phyloP scores from a whole-genome alignment of 2,888 invertebrate genomes.

The Oscheius onirici region DNA sequence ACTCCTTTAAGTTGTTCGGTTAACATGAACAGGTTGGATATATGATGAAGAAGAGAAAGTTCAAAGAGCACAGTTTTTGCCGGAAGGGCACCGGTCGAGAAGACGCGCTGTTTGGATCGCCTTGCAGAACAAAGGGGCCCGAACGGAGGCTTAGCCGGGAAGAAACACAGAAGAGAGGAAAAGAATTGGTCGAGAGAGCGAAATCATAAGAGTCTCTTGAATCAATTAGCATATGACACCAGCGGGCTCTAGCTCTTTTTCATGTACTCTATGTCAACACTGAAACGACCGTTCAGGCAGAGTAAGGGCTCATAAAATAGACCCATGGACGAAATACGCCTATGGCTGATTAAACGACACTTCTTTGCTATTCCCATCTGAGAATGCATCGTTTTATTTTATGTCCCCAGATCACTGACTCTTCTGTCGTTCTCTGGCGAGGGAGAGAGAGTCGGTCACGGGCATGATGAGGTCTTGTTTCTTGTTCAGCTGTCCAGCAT shows the following conservation, averaged over 20 bases:
- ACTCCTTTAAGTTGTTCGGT: not conserved
- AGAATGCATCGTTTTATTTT: no score
- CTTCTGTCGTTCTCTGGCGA: not conserved
- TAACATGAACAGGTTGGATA: not conserved
- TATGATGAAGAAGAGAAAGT: not conserved
- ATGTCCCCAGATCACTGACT: no score
- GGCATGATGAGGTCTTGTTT: not conserved
- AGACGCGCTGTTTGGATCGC: constrained; percentile 18
- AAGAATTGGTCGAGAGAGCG: no score
- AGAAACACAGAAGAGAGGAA: constrained; percentile 9
- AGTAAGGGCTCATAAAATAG: no score
- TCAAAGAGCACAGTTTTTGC: constrained; percentile 3
- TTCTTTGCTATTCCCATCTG: no score
- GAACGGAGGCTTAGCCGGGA: constrained; percentile 20
- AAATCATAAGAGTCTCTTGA: no score
- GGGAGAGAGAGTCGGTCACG: not conserved
- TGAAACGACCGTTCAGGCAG: no score
- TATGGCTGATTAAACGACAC: no score
- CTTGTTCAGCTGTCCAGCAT: not conserved
- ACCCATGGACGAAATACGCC: no score
- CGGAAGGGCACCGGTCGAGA: constrained; percentile 17
- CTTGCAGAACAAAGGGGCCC: constrained; percentile 22
- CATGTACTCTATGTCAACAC: no score
- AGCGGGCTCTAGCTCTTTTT: no score
- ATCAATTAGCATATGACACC: no score